Conservation (phyloP, 1,140 invertebrate species). For the Schmidtea mediterranea region DNA sequence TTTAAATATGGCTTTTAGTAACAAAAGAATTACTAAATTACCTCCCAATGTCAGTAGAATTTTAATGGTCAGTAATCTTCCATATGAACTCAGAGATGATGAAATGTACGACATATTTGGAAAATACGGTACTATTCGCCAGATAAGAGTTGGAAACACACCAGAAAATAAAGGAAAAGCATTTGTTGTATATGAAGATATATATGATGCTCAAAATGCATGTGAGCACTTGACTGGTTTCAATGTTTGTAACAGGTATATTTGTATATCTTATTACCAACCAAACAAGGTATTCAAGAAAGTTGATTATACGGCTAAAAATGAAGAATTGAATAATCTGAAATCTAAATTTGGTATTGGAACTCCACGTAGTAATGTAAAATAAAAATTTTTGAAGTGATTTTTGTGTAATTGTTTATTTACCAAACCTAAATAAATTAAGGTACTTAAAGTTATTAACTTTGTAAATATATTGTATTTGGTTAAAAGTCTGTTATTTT, state of each 20-base stretch:
- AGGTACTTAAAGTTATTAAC: too few relatives aligned
- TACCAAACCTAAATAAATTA: too few relatives aligned
- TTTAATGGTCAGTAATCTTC: conserved; percentile 78
- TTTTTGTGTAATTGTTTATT: too few relatives aligned
- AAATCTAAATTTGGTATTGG: conserved; percentile 66
- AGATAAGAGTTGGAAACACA: conserved; percentile 88
- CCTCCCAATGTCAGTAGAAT: conserved; percentile 95
- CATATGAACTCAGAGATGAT: conserved; percentile 97
- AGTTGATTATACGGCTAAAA: conserved; percentile 78
- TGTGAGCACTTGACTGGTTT: conserved; percentile 96
- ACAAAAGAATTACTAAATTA: conserved; percentile 24
- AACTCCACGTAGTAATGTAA: too few relatives aligned
- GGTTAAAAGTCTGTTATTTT: too few relatives aligned
- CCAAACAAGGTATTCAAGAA: conserved; percentile 58
- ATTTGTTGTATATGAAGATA: conserved; percentile 97
- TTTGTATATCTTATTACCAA: conserved; percentile 85
- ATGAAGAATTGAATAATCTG: conserved; percentile 78
- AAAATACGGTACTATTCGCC: conserved; percentile 91
- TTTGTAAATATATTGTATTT: too few relatives aligned
- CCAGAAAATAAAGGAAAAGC: conserved; percentile 87
- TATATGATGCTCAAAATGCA: conserved; percentile 97
- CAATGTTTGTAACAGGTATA: conserved; percentile 89
- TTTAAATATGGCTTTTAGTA: not conserved
- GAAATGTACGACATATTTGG: conserved; percentile 99
- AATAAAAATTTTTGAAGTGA: too few relatives aligned